Conservation (phyloP, 2,888 invertebrate species). For the Thecophora atra region DNA sequence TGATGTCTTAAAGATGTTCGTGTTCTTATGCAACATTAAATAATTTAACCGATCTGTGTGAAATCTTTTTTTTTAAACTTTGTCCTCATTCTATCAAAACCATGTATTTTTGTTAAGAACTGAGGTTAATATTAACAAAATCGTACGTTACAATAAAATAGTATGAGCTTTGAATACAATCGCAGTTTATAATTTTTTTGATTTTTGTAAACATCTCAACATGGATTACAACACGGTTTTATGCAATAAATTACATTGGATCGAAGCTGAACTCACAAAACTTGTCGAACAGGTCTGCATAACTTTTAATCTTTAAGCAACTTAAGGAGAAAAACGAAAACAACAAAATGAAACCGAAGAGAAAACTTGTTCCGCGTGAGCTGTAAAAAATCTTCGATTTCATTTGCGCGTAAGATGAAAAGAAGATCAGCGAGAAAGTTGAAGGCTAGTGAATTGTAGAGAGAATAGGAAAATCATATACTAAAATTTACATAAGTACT, state of each 20-base stretch:
- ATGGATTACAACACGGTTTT: background rate
- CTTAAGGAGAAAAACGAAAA: background rate
- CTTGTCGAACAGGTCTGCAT: slow-evolving; percentile 25
- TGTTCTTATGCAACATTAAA: too few relatives aligned
- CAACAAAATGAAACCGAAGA: background rate
- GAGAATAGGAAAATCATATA: background rate
- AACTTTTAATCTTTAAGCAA: slow-evolving; percentile 25
- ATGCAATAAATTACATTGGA: background rate
- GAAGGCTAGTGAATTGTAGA: background rate
- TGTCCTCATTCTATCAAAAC: too few relatives aligned
- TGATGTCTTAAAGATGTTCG: too few relatives aligned
- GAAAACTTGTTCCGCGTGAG: slow-evolving; percentile 1
- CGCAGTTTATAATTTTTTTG: too few relatives aligned
- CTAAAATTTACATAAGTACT: too few relatives aligned
- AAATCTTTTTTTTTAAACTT: too few relatives aligned
- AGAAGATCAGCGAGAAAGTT: background rate
- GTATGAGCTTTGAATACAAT: too few relatives aligned
- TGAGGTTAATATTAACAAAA: too few relatives aligned
- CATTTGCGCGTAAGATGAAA: background rate
- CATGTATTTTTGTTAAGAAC: too few relatives aligned
- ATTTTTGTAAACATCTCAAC: background rate
- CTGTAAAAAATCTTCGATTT: background rate
- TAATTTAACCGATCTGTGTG: too few relatives aligned
- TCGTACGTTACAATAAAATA: too few relatives aligned
- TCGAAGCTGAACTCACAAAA: background rate